These are phyloP conservation scores for Eupithecia exiguata DNA, from an alignment of 2,888 invertebrate genomes.

Conservation along the genomic window DNA sequence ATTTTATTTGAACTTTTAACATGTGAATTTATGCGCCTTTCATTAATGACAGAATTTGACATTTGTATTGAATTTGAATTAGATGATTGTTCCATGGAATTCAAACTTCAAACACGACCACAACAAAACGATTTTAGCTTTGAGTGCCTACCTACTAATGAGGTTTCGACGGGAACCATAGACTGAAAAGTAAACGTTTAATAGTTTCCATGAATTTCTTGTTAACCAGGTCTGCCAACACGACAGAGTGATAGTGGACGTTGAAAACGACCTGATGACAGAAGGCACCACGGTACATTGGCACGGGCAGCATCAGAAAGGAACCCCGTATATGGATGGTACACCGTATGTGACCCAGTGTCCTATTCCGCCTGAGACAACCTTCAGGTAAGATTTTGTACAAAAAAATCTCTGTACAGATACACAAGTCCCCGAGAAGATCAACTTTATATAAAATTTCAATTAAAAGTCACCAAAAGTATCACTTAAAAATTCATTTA, in stretches of 20 bases:
- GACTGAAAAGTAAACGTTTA: background rate
- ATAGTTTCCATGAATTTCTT: background rate
- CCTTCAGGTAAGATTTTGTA: slow-evolving; percentile 77
- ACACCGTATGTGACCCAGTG: slow-evolving; percentile 94
- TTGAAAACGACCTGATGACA: slow-evolving; percentile 90
- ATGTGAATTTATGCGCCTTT: background rate
- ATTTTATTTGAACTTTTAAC: background rate
- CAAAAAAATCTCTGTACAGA: too few relatives aligned
- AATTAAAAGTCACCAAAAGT: too few relatives aligned
- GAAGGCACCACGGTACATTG: slow-evolving; percentile 95
- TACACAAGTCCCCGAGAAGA: too few relatives aligned
- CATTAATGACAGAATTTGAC: background rate
- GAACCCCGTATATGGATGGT: slow-evolving; percentile 94
- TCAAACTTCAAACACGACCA: background rate
- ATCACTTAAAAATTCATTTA: too few relatives aligned
- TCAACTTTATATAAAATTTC: too few relatives aligned
- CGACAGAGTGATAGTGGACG: slow-evolving; percentile 92
- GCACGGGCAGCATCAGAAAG: slow-evolving; percentile 93
- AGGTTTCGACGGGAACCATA: background rate
- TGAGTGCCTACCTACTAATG: background rate
- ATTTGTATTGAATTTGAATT: background rate
- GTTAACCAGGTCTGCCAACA: slow-evolving; percentile 89
- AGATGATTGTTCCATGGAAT: background rate
- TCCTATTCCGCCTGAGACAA: slow-evolving; percentile 89
- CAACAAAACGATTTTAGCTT: slow-evolving; percentile 2